phyloP scores from a whole-genome alignment of 2,888 invertebrate genomes.

The Polyommatus iphigenia region DNA sequence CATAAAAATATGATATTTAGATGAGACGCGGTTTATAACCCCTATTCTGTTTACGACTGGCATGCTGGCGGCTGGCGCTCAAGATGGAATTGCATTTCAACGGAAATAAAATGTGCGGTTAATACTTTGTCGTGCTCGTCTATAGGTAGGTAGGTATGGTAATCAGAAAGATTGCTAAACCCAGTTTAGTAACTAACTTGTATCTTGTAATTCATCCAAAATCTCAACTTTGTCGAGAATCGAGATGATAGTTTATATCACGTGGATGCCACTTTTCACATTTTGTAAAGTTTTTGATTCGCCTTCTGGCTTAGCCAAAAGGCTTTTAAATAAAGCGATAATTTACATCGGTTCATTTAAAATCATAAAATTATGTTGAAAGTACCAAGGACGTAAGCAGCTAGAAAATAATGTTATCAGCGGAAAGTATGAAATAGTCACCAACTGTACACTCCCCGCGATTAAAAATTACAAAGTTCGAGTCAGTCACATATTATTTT shows the following conservation, averaged over 20 bases:
- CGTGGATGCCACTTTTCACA: no score
- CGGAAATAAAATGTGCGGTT: conserved; percentile 12
- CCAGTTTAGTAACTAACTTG: neutral
- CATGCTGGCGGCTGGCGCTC: neutral
- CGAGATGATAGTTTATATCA: no score
- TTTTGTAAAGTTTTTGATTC: no score
- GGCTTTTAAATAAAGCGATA: no score
- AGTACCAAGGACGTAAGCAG: neutral
- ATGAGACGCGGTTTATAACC: neutral
- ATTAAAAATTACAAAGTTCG: conserved; percentile 26
- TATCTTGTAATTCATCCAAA: no score
- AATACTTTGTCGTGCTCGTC: neutral
- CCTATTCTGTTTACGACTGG: conserved; percentile 14
- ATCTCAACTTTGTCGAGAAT: no score
- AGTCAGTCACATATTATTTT: neutral
- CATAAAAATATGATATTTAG: conserved; percentile 17
- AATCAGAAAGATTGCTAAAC: neutral
- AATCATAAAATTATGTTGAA: neutral
- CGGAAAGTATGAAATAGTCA: conserved; percentile 26
- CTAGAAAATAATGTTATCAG: conserved; percentile 3
- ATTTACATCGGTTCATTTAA: neutral
- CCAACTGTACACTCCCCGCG: conserved; percentile 27
- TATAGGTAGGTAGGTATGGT: no score
- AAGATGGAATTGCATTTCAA: conserved; percentile 10
- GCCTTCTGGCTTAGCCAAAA: no score